Evolutionary conservation across 2,888 invertebrate species (phyloP).

Genomic region (Euclidia mi): DNA sequence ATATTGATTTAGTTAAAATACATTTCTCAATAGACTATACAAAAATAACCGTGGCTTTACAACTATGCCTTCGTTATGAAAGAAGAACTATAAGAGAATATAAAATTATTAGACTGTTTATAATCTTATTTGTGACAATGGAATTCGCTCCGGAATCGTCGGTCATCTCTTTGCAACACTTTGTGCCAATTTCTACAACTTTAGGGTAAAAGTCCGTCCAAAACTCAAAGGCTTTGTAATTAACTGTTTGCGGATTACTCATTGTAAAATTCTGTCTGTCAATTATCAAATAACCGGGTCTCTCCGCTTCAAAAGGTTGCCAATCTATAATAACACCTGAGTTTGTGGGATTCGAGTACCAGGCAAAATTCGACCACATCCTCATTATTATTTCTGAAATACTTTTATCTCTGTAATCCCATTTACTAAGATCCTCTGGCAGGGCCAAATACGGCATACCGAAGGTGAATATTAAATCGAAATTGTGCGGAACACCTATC

Average conservation of each 20-base stretch:
- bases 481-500: constrained; percentile 95
- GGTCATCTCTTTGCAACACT: constrained; percentile 92
- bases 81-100: constrained; percentile 70
- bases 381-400: constrained; percentile 95
- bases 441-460: constrained; percentile 94
- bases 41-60: constrained; percentile 79
- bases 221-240: constrained; percentile 94
- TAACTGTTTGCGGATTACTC: constrained; percentile 91
- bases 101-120: constrained; percentile 68
- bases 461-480: constrained; percentile 95
- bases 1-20: constrained; percentile 72
- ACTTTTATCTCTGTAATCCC: constrained; percentile 94
- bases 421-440: constrained; percentile 90
- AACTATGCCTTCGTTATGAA: constrained; percentile 62
- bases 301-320: constrained; percentile 92
- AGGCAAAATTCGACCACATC: constrained; percentile 94
- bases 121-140: constrained; percentile 57
- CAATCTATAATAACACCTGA: constrained; percentile 93
- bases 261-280: constrained; percentile 94
- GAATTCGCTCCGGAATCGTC: constrained; percentile 79
- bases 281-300: constrained; percentile 93
- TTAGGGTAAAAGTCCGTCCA: constrained; percentile 96
- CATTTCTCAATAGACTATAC: constrained; percentile 81
- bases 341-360: constrained; percentile 92
- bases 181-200: constrained; percentile 92